Base-by-base conservation (phyloP, 2,888 invertebrate genomes). In the Agriopis marginaria region DNA sequence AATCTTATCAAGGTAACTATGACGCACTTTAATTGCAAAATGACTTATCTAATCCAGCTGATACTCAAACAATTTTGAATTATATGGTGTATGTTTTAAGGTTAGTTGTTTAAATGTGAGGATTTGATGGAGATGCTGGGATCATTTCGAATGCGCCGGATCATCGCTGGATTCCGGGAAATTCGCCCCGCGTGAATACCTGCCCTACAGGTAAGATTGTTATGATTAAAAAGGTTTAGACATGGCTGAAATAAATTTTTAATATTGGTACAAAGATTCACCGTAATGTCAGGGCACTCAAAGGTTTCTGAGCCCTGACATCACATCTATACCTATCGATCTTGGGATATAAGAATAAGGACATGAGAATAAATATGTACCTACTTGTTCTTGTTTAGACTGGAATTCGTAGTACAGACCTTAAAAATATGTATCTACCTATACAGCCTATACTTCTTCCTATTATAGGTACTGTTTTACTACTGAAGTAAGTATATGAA, bases 151-250 rank as follows among this genome's bases (percentile, higher is more conserved):
- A 91, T 85, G 87, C 90, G 88, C 86, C 83, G 93, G 94, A 94
- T 94, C 93, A 94, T 94, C 94, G 92, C 89, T 63, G 89, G 93
- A 94, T 94, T 93, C 94, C 91, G 88, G 92, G 94, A 94, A 94
- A 93, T 92, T 93, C 89, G 91, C 89, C 89, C 86, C 92, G 92
- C 91, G 87, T 93, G 89, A 90, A 92, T 94, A 94, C 94, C 94
- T 93, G 93, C 90, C 83, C 83, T 89, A 90, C 93, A 92, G 92
- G 93, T 93, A 92, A 87, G 75, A 70, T 72, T 68, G 67, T 60
- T 72, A 11, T 49, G n/a, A 54, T 71, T 67, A 17, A 39, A 70
- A 84, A 82, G n/a, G 42, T 68, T 45, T 85, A 89, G 89, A 89
- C 68, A 69, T 32, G 86, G 59, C 85, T 45, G 32, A 32, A 32